phyloP scores from a whole-genome alignment of 1,140 invertebrate genomes.

The Colletes gigas region DNA sequence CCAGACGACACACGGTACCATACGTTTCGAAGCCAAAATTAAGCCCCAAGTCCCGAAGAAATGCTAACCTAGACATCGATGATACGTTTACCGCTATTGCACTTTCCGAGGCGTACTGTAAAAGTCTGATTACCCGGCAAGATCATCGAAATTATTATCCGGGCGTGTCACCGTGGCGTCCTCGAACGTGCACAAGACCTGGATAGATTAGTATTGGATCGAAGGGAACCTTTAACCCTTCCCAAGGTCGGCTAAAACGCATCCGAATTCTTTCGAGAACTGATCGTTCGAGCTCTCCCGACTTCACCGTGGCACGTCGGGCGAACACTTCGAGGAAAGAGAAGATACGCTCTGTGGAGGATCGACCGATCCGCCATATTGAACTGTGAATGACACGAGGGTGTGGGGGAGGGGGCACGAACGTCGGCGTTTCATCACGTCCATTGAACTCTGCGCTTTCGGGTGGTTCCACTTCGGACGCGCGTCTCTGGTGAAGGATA shows the following conservation, averaged over 20 bases:
- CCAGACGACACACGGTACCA: neutral
- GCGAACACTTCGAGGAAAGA: conserved; percentile 4
- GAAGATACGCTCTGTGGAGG: neutral
- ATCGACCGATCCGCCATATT: neutral
- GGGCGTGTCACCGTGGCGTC: neutral
- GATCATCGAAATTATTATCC: neutral
- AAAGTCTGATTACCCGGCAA: neutral
- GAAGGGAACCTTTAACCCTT: neutral
- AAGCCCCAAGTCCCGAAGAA: no score
- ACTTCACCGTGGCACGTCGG: neutral
- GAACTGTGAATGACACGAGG: neutral
- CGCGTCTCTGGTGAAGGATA: conserved; percentile 33
- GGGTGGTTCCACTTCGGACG: conserved; percentile 23
- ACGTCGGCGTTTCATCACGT: conserved; percentile 58
- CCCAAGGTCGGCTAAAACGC: no score
- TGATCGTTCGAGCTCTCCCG: no score
- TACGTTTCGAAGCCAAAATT: neutral
- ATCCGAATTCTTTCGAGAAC: no score
- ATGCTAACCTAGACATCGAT: neutral
- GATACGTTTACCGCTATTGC: neutral
- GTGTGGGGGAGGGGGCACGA: conserved; percentile 6
- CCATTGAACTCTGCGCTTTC: conserved; percentile 54
- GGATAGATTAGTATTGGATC: neutral
- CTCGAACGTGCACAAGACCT: neutral
- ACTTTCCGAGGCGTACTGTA: neutral